Evolutionary conservation across 2,113 vertebrate genomes (phyloP).

Genomic region (Dipodomys spectabilis): DNA sequence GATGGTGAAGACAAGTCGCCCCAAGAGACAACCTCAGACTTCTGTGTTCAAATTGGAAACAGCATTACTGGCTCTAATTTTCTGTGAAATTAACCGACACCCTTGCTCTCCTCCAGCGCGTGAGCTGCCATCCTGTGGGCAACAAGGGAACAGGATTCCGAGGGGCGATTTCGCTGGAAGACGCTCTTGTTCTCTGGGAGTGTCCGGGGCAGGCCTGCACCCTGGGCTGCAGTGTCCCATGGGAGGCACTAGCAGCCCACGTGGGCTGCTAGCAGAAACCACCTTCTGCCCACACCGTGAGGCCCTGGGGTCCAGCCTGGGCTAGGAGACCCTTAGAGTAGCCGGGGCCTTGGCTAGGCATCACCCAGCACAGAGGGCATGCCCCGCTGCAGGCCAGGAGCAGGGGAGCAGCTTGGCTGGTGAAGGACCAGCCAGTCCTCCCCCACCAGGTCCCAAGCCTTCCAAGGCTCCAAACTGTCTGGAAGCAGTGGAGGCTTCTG

Average conservation of each 20-base stretch:
- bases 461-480: not conserved
- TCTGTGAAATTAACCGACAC: slow-evolving; percentile 63
- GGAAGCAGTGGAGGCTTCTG: not conserved
- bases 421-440: too few species aligned
- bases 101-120: slow-evolving; percentile 13
- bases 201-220: too few species aligned
- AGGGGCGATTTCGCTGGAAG: accelerated
- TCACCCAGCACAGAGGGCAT: not conserved
- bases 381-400: not conserved
- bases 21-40: slow-evolving; percentile 51
- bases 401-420: not conserved
- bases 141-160: not conserved
- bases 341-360: not conserved
- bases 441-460: not conserved
- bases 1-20: not conserved
- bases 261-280: not conserved
- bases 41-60: slow-evolving; percentile 74
- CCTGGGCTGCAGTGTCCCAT: not conserved
- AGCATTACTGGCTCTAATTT: slow-evolving; percentile 76
- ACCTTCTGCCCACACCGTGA: not conserved
- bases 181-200: not conserved
- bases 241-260: too few species aligned
- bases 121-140: slow-evolving; percentile 80
- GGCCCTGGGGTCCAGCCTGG: not conserved
- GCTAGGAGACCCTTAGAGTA: not conserved